A percentile compares a stretch with the other conserved stretches of the same genome.
These are phyloP conservation scores for Hylomyscus alleni DNA, from an alignment of 2,797 vertebrate genomes.

Conservation along the genomic window DNA sequence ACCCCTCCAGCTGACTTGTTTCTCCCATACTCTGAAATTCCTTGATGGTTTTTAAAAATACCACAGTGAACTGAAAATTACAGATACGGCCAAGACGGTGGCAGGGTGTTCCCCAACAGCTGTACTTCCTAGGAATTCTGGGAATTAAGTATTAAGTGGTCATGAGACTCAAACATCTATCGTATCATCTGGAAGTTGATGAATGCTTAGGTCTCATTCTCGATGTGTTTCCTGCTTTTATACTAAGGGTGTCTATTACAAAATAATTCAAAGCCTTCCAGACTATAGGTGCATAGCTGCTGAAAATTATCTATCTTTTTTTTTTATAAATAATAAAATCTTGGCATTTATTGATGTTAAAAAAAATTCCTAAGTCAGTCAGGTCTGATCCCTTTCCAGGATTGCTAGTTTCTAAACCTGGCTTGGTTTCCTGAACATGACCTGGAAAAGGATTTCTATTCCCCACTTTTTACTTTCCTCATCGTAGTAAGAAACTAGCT, in stretches of 20 bases:
- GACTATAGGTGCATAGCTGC: background rate
- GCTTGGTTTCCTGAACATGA: background rate
- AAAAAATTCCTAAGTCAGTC: background rate
- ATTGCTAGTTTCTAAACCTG: background rate
- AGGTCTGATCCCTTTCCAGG: background rate
- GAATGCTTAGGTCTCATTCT: background rate
- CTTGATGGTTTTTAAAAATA: background rate
- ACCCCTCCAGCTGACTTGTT: background rate
- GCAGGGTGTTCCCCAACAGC: background rate
- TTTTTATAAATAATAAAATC: background rate
- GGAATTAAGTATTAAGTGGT: background rate
- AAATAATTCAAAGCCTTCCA: background rate
- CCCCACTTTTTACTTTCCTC: slow-evolving; percentile 16
- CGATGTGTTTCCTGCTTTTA: background rate
- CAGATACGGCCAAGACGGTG: background rate
- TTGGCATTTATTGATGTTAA: background rate
- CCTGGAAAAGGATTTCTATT: background rate
- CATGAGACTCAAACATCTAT: background rate
- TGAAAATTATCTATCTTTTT: background rate
- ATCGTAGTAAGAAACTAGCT: background rate
- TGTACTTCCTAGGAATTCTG: background rate
- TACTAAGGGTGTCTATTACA: background rate
- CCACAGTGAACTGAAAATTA: background rate
- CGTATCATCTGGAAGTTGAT: background rate
- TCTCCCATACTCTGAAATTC: background rate